These are phyloP conservation scores for Leucoma salicis DNA, from an alignment of 2,888 invertebrate genomes.

Conservation along the genomic window DNA sequence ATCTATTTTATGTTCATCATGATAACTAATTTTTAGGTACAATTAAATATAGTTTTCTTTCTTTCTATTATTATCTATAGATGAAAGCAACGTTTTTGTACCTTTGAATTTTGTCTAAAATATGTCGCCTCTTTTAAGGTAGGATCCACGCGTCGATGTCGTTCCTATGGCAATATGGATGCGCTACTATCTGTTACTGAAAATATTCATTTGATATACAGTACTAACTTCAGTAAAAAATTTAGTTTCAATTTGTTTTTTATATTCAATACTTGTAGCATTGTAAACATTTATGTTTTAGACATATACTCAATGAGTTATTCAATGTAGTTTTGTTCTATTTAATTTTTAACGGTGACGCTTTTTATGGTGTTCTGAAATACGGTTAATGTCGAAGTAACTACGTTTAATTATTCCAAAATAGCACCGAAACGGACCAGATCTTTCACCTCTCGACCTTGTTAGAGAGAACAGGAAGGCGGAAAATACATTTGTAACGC, in stretches of 20 bases:
- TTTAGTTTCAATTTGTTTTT: too few relatives aligned
- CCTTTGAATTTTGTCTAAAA: too few relatives aligned
- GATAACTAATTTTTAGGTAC: too few relatives aligned
- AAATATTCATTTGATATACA: neutral
- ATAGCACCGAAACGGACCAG: constrained; percentile 19
- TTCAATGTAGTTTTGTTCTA: neutral
- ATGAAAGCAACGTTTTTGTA: too few relatives aligned
- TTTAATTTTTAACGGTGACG: neutral
- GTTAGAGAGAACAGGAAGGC: constrained; percentile 45
- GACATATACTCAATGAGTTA: neutral
- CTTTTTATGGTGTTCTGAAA: constrained; percentile 11
- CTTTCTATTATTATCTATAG: too few relatives aligned
- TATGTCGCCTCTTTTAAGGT: too few relatives aligned
- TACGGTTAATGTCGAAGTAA: constrained; percentile 21
- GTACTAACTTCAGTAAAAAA: too few relatives aligned
- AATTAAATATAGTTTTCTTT: too few relatives aligned
- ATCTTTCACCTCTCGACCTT: constrained; percentile 51
- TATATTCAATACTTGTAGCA: neutral
- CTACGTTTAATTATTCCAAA: constrained; percentile 17
- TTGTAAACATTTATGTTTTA: neutral
- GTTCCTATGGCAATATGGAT: constrained; percentile 11
- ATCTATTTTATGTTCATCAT: too few relatives aligned
- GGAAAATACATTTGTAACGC: constrained; percentile 52
- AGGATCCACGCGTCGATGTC: constrained; percentile 11
- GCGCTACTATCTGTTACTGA: neutral